Base-by-base conservation (phyloP, 2,888 invertebrate genomes). In the Leptopilina syphax region DNA sequence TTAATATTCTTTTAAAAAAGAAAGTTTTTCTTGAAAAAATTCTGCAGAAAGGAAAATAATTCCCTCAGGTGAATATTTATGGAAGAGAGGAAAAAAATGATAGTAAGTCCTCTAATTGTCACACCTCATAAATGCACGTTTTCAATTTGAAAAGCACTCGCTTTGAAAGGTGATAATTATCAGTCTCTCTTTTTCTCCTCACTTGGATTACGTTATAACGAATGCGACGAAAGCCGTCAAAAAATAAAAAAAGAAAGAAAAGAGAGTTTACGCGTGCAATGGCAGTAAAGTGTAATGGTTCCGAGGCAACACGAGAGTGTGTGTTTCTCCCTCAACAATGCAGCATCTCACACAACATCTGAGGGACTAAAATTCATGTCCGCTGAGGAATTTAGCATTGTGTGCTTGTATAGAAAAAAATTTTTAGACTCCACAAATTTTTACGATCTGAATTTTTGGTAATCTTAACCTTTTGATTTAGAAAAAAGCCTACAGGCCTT, bases 61-160 rank as follows among this genome's bases (percentile, higher is more conserved):
- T n/a, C n/a, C 12, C 12, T 12, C 12, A 0, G 1, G 50, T 50
- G 60, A n/a, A 60, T 18, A 6, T n/a, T n/a, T 60, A n/a, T 8
- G 18, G 60, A 5, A 7, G 18, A 60, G n/a, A 18, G 60, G n/a
- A 27, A 70, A 27, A 24, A 18, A 68, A 70, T 27, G 27, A 6
- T 27, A 6, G 18, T 54, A 24, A 54, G 27, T 13, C 3, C 24
- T 50, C 27, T 18, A 70, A 54, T 70, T 70, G 27, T 70, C 70
- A 54, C 70, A 54, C 27, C 24, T 24, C 50, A 27, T 70, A 54
- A 70, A 70, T 70, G 24, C 24, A 54, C 70, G 54, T 47, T 70
- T 70, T 70, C 70, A 70, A 70, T 50, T 70, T 70, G 70, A 24
- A 50, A 70, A 70, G 70, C 27, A 70, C 70, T 70, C 70, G 54